Base-by-base conservation (phyloP, 1,140 invertebrate species). In the Ips nitidus region DNA sequence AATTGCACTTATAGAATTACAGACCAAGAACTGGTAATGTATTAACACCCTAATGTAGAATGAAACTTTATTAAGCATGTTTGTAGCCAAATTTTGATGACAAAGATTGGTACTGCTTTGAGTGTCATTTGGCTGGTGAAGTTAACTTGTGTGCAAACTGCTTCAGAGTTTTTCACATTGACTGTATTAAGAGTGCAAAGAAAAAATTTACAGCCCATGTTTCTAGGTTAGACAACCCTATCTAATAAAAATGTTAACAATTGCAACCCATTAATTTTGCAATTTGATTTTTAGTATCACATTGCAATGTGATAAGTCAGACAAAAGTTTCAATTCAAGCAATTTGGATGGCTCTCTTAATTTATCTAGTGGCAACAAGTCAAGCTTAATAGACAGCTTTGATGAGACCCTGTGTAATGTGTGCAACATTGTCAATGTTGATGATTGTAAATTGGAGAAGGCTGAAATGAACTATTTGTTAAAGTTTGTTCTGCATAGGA, bases 41-140 rank as follows among this genome's bases (percentile, higher is more conserved):
- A 22, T 22, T 22, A 22, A 22, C 22, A 22, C 22, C n/a, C 22
- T 22, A 22, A 22, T 22, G 22, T 22, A 22, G 22, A 22, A 22
- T 22, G 22, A 22, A 22, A 22, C 22, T 22, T 22, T 22, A 22
- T 22, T 22, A 22, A 22, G 22, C 22, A 22, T 67, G 8, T 67
- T 40, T 67, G 6, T 67, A 80, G 79, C 74, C 75, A 4, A n/a
- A 69, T 4, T 56, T 77, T 43, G 79, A 79, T 66, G 76, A 74
- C 5, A 87, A 90, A 80, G 91, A 93, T 79, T 90, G 88, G 85
- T 93, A 92, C 75, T 93, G 91, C 77, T 91, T 89, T 76, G 85
- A 90, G 71, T 93, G 91, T 75, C 90, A 93, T 75, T 75, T 83
- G 52, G 84, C 85, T 4, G 90, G 89, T 1, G 84, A 86, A 73